Evolutionary conservation across 2,797 vertebrate genomes (phyloP), one percentile per base, ranked within the genome.

Genomic region (Brotula barbata): DNA sequence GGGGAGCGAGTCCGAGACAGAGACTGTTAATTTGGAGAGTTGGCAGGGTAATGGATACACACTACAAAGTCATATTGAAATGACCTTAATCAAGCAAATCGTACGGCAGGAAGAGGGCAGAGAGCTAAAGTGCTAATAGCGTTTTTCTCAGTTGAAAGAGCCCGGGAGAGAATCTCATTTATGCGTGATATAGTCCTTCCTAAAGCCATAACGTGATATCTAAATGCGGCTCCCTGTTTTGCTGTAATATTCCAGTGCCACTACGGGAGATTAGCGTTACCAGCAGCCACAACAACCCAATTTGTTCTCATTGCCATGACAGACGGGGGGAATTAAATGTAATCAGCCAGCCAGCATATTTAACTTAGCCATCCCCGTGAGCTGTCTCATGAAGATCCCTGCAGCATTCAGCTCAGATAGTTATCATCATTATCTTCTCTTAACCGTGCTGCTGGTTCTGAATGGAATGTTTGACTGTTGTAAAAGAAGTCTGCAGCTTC

Each of bases 11-110:
- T n/a, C 10, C 14, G 49, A 28, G 44, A 31, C 14, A 48, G 62
- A 60, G 31, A 43, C 70, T 65, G 62, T 79, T 88, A 78, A 88
- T 87, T 85, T 81, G 73, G 49, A 1, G 67, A 76, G 64, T 52
- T 70, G 65, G 68, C 70, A 55, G 60, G 45, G 62, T 82, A 87
- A 87, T 84, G 80, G 78, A 87, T 81, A 63, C 74, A 79, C 85
- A 71, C 72, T 75, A 58, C 73, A 83, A 83, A 89, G 81, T 78
- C 80, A 80, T 83, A 84, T 70, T 84, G 78, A 83, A 84, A 88
- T 87, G 81, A 91, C 89, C 89, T 90, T 88, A 88, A 86, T 89
- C 85, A 86, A 75, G 84, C 55, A 60, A 68, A 83, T 80, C 59
- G 31, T 70, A 71, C 64, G 49, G 64, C 63, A 56, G 50, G 55